These are phyloP conservation scores for Sycophila sp. DNA, from an alignment of 1,140 invertebrate genomes.

Conservation along the genomic window DNA sequence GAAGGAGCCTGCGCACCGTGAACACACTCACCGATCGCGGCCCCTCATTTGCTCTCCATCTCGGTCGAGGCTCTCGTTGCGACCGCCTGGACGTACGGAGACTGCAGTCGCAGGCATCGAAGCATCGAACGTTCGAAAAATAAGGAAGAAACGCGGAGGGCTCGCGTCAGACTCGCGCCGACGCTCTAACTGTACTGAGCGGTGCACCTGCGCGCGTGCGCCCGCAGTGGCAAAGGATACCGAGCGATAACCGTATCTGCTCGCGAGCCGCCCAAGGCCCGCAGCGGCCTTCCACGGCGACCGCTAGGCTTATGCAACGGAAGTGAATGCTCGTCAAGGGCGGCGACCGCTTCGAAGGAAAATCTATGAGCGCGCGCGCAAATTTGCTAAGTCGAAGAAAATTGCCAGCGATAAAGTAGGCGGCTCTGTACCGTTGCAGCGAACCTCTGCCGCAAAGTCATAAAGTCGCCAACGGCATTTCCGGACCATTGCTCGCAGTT, in stretches of 20 bases:
- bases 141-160: conserved; percentile 31
- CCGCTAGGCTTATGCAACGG: conserved; percentile 44
- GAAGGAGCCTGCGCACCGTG: neutral
- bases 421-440: too few relatives aligned
- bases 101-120: too few relatives aligned
- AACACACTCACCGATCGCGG: too few relatives aligned
- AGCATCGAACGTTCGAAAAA: conserved; percentile 27
- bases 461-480: conserved; percentile 20
- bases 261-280: neutral
- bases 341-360: neutral
- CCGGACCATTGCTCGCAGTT: conserved; percentile 15
- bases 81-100: conserved; percentile 2
- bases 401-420: too few relatives aligned
- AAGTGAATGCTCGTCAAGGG: conserved; percentile 31
- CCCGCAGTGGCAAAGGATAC: too few relatives aligned
- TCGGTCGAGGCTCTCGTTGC: neutral
- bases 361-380: neutral
- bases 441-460: conserved; percentile 4
- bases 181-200: conserved; percentile 56
- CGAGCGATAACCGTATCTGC: too few relatives aligned
- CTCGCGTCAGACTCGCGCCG: conserved; percentile 44
- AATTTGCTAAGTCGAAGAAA: too few relatives aligned
- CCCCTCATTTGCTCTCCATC: neutral
- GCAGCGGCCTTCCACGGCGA: neutral
- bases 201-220: neutral